Evolutionary conservation across 2,888 invertebrate species (phyloP), one percentile per base, ranked within the genome.

Genomic region (Apoda limacodes): DNA sequence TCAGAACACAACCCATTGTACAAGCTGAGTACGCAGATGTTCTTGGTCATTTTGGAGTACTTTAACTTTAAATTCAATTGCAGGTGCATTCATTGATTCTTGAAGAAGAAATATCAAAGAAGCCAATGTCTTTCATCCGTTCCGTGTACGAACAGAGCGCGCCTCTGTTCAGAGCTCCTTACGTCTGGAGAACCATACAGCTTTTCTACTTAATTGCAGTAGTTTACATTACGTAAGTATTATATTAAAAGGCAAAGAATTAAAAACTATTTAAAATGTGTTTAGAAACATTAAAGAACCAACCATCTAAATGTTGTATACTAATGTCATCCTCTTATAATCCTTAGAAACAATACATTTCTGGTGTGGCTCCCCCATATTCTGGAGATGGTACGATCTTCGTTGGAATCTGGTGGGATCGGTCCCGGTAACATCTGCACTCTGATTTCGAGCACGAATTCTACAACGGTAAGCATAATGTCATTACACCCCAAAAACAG

Each of bases 331-430:
- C n/a, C n/a, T n/a, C n/a, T n/a, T n/a, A n/a, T n/a, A n/a, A n/a
- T n/a, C 9, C 6, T 15, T 60, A 84, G 84, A 7, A 82, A 82
- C 39, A 82, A 83, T 46, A 82, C 82, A 28, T 71, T 83, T 43
- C 56, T 82, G 7, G 68, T 84, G 27, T 85, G 85, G 85, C 64
- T 83, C 31, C 84, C 85, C 0, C 74, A 83, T 41, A 81, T 85
- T 24, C 52, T 85, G 39, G 82, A 84, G 43, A 49, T 74, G 28
- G 72, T 85, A 41, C 55, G 57, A 14, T 28, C 62, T 4, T 54
- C 70, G 0, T 34, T 69, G 42, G 60, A 56, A 11, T 42, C 47
- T 1, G 43, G 45, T 4, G 39, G 40, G 1, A 42, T 48, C 0
- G 39, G 40, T 1, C 35, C 46, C 0, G 69, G 69, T 0, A 69